Conservation (phyloP, 2,113 vertebrate species). For the Mus musculus region DNA sequence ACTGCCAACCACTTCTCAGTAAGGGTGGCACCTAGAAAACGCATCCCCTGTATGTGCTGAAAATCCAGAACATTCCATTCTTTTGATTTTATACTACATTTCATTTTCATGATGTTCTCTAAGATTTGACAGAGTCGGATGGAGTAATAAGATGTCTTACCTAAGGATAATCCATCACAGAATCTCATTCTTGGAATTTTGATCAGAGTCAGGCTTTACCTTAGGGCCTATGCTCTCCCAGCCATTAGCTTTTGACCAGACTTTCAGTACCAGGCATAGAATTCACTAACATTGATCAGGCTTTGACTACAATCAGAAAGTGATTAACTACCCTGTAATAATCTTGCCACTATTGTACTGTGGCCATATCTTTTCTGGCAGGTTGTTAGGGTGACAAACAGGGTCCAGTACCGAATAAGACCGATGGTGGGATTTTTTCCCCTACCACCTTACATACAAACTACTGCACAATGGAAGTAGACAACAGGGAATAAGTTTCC, state of each 20-base stretch:
- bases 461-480: background rate
- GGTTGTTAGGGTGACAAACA: background rate
- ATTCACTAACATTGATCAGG: background rate
- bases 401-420: background rate
- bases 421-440: background rate
- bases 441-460: background rate
- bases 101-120: background rate
- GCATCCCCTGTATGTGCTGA: background rate
- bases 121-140: background rate
- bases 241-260: background rate
- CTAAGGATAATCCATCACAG: background rate
- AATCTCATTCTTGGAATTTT: background rate
- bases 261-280: background rate
- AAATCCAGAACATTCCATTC: background rate
- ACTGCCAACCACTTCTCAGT: background rate
- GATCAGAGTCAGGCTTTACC: background rate
- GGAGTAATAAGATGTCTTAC: background rate
- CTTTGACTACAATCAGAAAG: background rate
- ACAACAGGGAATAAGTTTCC: background rate
- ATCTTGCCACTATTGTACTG: background rate
- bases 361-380: background rate
- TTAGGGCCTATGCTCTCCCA: background rate
- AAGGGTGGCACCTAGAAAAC: too few species aligned
- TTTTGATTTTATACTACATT: background rate
- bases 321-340: background rate